Evolutionary conservation across 1,140 invertebrate species (phyloP).

Genomic region (Wiebesia pumilae): DNA sequence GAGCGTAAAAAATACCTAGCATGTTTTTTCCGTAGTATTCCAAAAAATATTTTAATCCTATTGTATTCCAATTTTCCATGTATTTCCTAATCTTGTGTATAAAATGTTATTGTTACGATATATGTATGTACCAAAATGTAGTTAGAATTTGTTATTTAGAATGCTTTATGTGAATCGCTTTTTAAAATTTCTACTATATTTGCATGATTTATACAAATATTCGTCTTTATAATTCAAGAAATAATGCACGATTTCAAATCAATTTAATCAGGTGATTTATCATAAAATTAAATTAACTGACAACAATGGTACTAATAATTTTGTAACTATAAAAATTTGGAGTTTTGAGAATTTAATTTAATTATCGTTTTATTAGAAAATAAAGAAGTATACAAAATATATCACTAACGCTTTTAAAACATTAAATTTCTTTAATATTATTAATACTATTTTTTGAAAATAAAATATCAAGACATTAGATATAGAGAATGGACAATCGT

Average conservation of each 20-base stretch:
- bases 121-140: slow-evolving; percentile 29
- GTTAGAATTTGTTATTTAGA: slow-evolving; percentile 15
- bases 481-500: neutral
- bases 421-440: neutral
- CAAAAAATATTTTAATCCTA: neutral
- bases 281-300: neutral
- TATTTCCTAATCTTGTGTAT: slow-evolving; percentile 3
- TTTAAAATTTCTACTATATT: neutral
- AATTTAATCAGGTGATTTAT: neutral
- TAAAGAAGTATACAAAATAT: neutral
- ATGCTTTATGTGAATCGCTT: slow-evolving; percentile 34
- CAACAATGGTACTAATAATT: neutral
- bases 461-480: neutral
- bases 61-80: slow-evolving; percentile 8
- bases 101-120: slow-evolving; percentile 31
- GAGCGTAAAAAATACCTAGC: slow-evolving; percentile 41
- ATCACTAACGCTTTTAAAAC: neutral
- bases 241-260: neutral
- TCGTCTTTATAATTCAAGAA: neutral
- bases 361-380: neutral
- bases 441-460: slow-evolving; percentile 16
- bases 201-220: slow-evolving; percentile 22
- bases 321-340: neutral
- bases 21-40: slow-evolving; percentile 36
- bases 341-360: neutral